Evolutionary conservation across 1,140 invertebrate genomes (phyloP).

Genomic region (Arctopsyche grandis): DNA sequence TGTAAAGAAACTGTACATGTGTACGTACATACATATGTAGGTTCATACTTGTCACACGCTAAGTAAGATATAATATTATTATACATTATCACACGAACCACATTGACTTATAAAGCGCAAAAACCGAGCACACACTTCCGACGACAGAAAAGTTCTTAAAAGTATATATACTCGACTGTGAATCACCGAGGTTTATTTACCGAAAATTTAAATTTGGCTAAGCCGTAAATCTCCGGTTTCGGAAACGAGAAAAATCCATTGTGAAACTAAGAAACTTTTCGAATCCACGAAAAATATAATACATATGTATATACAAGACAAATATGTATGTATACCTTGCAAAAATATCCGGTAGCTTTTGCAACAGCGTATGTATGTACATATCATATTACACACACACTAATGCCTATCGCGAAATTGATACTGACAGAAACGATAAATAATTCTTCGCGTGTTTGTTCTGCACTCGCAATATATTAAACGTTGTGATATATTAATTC

Average conservation of each 20-base stretch:
- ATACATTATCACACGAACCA: not conserved
- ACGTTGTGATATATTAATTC: too few relatives aligned
- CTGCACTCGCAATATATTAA: too few relatives aligned
- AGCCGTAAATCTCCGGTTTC: not conserved
- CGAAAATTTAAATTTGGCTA: slow-evolving; percentile 5
- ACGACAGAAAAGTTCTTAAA: not conserved
- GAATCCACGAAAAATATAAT: not conserved
- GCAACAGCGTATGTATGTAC: too few relatives aligned
- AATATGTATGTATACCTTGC: too few relatives aligned
- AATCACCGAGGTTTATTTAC: too few relatives aligned
- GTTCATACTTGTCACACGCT: not conserved
- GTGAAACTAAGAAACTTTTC: slow-evolving; percentile 1
- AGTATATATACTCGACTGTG: not conserved
- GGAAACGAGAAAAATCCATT: slow-evolving; percentile 27
- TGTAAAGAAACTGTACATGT: too few relatives aligned
- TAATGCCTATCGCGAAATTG: too few relatives aligned
- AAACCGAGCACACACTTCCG: not conserved
- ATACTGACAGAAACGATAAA: too few relatives aligned
- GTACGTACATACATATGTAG: not conserved
- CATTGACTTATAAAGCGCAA: not conserved
- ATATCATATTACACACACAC: too few relatives aligned
- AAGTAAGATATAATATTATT: not conserved
- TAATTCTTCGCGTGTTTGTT: too few relatives aligned
- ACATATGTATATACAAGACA: too few relatives aligned
- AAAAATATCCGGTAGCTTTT: too few relatives aligned